These are phyloP conservation scores for Petrocephalus zakoni DNA, from an alignment of 2,113 vertebrate genomes.

Conservation along the genomic window DNA sequence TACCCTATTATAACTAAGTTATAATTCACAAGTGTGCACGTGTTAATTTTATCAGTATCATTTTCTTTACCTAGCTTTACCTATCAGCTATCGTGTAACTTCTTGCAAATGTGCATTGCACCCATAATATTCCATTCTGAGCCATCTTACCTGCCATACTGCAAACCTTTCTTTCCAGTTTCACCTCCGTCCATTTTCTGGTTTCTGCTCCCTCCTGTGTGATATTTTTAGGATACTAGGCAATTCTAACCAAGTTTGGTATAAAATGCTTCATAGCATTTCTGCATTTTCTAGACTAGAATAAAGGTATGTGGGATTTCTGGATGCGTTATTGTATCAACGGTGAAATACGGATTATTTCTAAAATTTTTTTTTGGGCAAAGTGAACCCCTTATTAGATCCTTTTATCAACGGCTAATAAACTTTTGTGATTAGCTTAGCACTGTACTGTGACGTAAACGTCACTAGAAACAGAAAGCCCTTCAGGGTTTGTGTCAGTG, in stretches of 20 bases:
- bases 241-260: slow-evolving; percentile 1
- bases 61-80: not conserved
- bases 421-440: not conserved
- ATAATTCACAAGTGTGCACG: not conserved
- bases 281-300: not conserved
- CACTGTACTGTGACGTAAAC: not conserved
- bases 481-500: not conserved
- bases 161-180: not conserved
- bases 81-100: slow-evolving; percentile 32
- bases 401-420: not conserved
- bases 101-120: slow-evolving; percentile 54
- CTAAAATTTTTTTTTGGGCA: not conserved
- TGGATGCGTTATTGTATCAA: not conserved
- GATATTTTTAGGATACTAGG: slow-evolving; percentile 11
- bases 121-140: slow-evolving; percentile 47
- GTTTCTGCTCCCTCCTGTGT: not conserved
- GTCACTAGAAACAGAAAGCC: not conserved
- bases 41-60: not conserved
- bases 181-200: slow-evolving; percentile 10
- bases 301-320: not conserved
- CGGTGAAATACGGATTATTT: not conserved
- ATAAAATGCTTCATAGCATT: not conserved
- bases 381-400: not conserved
- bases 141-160: slow-evolving; percentile 8
- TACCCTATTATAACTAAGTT: not conserved